Base-by-base conservation (phyloP, 2,113 vertebrate genomes). In the Ailurus styani region DNA sequence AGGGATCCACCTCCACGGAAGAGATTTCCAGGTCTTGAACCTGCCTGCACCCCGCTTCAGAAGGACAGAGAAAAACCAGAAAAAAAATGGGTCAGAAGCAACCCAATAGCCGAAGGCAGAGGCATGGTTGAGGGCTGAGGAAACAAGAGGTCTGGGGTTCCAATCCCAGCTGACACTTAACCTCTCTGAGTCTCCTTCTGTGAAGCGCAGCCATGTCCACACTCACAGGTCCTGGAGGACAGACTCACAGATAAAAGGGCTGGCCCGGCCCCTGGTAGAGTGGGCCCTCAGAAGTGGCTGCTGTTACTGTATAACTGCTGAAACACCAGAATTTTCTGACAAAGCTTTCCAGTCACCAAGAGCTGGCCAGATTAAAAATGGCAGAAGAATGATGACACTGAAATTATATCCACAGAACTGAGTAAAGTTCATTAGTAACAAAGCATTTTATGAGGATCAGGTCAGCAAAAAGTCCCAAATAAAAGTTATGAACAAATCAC, bases 1-100 rank as follows among this genome's bases (percentile, higher is more conserved):
- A 99, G 55, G 99, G 98, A n/a, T 99, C 99, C 95, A 99, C 99
- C 98, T 99, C 99, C 95, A 99, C 99, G 0, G 98, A 98, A 1
- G 98, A 97, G 54, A 99, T 96, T 98, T 99, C 99, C 97, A 99
- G 98, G 47, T 99, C 99, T 97, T 99, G 99, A 47, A 99, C 97
- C 91, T 99, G 98, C 91, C 99, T 98, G 98, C 99, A 99, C 27
- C 99, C 99, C 91, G 91, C 99, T 99, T 37, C 27, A 92, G 40
- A 95, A 92, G 85, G 97, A 1, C 96, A 84, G 95, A 66, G 42
- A 42, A 87, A 96, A 87, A 96, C 11, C 89, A 40, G 60, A 75
- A 89, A 81, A 89, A 81, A 45, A n/a, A 0, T 0, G 7, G 8
- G 78, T 64, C 62, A 64, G 52, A 42, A 45, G 42, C 34, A 4